Evolutionary conservation across 2,113 vertebrate genomes (phyloP), one percentile per base, ranked within the genome.

Genomic region (Melanocharis versteri): DNA sequence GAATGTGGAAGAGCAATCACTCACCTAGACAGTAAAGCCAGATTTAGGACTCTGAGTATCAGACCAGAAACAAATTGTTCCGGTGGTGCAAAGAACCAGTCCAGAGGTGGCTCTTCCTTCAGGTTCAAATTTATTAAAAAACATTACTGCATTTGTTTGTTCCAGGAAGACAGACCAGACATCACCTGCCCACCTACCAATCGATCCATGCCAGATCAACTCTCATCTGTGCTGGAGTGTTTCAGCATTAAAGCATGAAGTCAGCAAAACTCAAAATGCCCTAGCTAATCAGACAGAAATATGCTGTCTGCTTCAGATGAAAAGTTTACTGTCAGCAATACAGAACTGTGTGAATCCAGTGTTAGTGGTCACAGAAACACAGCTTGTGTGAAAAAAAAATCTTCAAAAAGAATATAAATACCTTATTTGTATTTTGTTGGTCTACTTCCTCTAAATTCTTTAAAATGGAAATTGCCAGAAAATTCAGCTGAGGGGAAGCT

Each of bases 241-340:
- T 84, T 33, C 77, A 33, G 8, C 51, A 57, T 70, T 75, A 53
- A 90, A 62, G 19, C 69, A 20, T 66, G 24, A 85, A 78, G 51
- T 90, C 86, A 94, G 86, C 89, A 85, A 82, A 90, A 75, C 60
- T 75, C 70, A 90, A 24, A 78, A 83, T 40, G 42, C 86, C 60
- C 69, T 18, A 44, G 37, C 45, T 78, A 82, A 85, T 84, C 73
- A 70, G 18, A 60, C 65, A 60, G 40, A 85, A 81, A 70, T 53
- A 33, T 66, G 69, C 65, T 39, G 64, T 54, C 78, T 73, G 64
- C 45, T 82, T 51, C 86, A 85, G 40, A 35, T 27, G 39, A 88
- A 65, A 84, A 82, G 33, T 72, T 79, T 83, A 30, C 53, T 54
- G 75, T 79, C 76, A 72, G 79, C 1, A 0, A 39, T 82, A 42